A percentile compares a stretch with the other conserved stretches of the same genome.
phyloP scores from a whole-genome alignment of 2,888 invertebrate genomes.

The Eupithecia abbreviata region DNA sequence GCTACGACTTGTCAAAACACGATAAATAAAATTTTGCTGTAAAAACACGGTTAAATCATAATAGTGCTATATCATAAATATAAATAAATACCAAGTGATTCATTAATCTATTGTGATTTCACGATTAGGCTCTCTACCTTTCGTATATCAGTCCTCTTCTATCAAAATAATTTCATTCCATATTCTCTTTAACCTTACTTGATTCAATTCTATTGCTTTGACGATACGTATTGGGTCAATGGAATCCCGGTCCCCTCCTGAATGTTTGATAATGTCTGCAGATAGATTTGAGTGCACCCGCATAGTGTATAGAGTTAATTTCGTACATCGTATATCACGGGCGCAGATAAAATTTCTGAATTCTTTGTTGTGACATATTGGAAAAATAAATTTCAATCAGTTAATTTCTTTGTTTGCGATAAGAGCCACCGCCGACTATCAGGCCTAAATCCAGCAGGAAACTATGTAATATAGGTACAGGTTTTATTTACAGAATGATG shows the following conservation, averaged over 20 bases:
- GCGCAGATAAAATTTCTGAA: conserved; percentile 61
- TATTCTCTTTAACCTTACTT: conserved; percentile 10
- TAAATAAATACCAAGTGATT: neutral
- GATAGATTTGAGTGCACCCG: conserved; percentile 76
- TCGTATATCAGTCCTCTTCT: neutral
- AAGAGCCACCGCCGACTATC: neutral
- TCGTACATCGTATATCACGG: conserved; percentile 57
- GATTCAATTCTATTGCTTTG: conserved; percentile 44
- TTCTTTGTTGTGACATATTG: conserved; percentile 51
- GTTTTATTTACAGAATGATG: neutral
- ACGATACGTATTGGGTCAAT: conserved; percentile 47
- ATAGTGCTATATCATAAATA: no score
- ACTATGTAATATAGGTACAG: neutral
- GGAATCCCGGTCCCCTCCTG: conserved; percentile 60
- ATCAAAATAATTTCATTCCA: conserved; percentile 5
- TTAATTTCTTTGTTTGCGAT: neutral
- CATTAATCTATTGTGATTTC: neutral
- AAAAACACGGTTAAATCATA: no score
- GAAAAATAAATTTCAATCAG: conserved; percentile 24
- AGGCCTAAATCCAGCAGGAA: neutral
- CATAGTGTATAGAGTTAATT: conserved; percentile 68
- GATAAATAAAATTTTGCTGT: no score
- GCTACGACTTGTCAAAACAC: no score
- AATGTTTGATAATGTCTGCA: conserved; percentile 73
- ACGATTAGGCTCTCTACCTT: neutral